Conservation (phyloP, 2,888 invertebrate species). For the Venustoraphidia nigricollis region DNA sequence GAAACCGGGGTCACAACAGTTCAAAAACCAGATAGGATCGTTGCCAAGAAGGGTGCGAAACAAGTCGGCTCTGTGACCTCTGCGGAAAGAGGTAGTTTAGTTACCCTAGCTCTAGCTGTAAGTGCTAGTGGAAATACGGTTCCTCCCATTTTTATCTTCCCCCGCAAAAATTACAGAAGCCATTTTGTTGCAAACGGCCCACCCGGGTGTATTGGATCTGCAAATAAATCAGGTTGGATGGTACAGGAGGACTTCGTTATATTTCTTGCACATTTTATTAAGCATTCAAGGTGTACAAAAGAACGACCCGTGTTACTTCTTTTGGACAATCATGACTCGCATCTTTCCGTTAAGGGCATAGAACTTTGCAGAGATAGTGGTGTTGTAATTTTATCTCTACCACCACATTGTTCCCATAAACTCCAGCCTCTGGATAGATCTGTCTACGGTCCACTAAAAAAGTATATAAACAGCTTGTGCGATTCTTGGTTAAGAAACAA, state of each 20-base stretch:
- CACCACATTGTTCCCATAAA: conserved; percentile 9
- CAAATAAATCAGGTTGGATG: conserved; percentile 3
- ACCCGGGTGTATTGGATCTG: conserved; percentile 1
- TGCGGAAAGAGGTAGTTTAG: conserved; percentile 16
- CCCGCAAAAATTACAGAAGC: conserved; percentile 8
- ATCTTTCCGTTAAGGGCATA: conserved; percentile 1
- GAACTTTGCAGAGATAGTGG: conserved; percentile 5
- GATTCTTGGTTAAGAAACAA: conserved; percentile 9
- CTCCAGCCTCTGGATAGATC: conserved; percentile 9
- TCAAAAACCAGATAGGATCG: conserved; percentile 15
- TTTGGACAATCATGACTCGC: conserved; percentile 5
- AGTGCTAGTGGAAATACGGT: conserved; percentile 15
- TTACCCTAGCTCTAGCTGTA: conserved; percentile 15
- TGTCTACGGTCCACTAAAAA: conserved; percentile 7
- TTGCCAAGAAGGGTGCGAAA: conserved; percentile 16
- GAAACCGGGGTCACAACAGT: conserved; percentile 20
- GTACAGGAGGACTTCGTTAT: conserved; percentile 1
- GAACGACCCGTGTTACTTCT: conserved; percentile 1
- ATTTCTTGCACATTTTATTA: conserved; percentile 1
- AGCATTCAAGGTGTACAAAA: background rate
- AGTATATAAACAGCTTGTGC: background rate
- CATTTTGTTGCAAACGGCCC: conserved; percentile 1
- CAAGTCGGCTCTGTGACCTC: conserved; percentile 17
- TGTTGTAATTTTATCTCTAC: conserved; percentile 8
- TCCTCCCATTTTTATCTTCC: conserved; percentile 18